Base-by-base conservation (phyloP, 2,797 vertebrate genomes). In the Bradypodion pumilum region DNA sequence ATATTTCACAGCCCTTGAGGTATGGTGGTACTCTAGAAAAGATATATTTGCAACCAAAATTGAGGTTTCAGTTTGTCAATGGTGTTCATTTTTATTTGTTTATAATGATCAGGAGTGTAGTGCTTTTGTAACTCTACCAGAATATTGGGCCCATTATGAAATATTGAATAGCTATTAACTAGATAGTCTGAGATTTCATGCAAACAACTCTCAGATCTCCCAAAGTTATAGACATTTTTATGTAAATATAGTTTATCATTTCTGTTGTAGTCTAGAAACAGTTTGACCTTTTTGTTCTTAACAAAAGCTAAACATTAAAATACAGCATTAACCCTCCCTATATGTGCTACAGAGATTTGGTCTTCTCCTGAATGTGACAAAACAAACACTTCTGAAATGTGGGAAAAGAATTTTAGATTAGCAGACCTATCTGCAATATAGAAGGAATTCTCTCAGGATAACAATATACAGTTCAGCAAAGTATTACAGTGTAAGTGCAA, bases 231-330 rank as follows among this genome's bases (percentile, higher is more conserved):
- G n/a, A 3, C 16, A 1, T 25, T 82, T 83, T 32, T 1, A 1
- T 85, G 86, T 72, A 87, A 25, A 85, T 49, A 44, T 78, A 32
- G 2, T 49, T 87, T 16, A 3, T 84, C 90, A 82, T 84, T 3
- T 19, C 86, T 80, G 46, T 27, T 84, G 6, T 85, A 74, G 37
- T 81, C 60, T 75, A 73, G 66, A 70, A 2, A 44, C 42, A 0
- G 46, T 70, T 49, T 90, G 86, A 87, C 69, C 62, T 85, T 84
- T 85, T 74, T 78, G 2, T 25, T 12, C 32, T 69, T 73, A 59
- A 49, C 74, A 68, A 27, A 91, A 86, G 81, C 74, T 1, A 2
- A 0, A 29, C 78, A 66, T 74, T n/a, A 65, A 44, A 69, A 1
- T 72, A 70, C n/a, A 80, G 29, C 0, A 12, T 88, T 87, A 44